A percentile compares a stretch with the other conserved stretches of the same genome.
Evolutionary conservation across 2,888 invertebrate genomes (phyloP).

Genomic region (Idaea straminata): DNA sequence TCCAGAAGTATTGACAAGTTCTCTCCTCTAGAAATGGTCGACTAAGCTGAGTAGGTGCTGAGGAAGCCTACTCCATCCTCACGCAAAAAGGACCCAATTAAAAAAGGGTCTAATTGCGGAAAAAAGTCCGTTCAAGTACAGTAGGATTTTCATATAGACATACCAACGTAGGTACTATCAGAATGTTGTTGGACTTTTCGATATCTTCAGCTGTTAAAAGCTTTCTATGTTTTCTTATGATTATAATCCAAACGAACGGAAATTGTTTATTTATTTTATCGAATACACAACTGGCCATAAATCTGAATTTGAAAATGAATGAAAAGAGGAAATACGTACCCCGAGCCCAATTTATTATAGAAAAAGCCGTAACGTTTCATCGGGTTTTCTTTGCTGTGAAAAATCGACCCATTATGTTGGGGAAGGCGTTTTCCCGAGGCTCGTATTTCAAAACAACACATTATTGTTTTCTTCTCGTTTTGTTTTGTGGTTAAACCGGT

Average conservation of each 20-base stretch:
- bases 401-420: constrained; percentile 68
- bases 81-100: too few relatives aligned
- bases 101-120: too few relatives aligned
- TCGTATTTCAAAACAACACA: constrained; percentile 76
- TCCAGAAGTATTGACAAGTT: too few relatives aligned
- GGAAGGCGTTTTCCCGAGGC: constrained; percentile 50
- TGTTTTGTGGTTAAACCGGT: constrained; percentile 62
- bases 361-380: constrained; percentile 57
- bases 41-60: too few relatives aligned
- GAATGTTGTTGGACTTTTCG: neutral
- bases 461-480: constrained; percentile 73
- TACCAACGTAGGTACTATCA: neutral
- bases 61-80: too few relatives aligned
- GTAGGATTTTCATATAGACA: neutral
- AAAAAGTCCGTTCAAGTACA: too few relatives aligned
- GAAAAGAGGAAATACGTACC: constrained; percentile 56
- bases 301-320: constrained; percentile 36
- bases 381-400: constrained; percentile 65
- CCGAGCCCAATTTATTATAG: constrained; percentile 58
- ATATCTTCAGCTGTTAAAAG: neutral
- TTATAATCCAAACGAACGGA: constrained; percentile 25
- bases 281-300: constrained; percentile 30
- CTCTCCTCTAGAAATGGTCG: too few relatives aligned
- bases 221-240: constrained; percentile 14
- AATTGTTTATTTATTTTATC: constrained; percentile 35